phyloP scores from a whole-genome alignment of 1,140 invertebrate species.

The Dolichoris vasculosae region DNA sequence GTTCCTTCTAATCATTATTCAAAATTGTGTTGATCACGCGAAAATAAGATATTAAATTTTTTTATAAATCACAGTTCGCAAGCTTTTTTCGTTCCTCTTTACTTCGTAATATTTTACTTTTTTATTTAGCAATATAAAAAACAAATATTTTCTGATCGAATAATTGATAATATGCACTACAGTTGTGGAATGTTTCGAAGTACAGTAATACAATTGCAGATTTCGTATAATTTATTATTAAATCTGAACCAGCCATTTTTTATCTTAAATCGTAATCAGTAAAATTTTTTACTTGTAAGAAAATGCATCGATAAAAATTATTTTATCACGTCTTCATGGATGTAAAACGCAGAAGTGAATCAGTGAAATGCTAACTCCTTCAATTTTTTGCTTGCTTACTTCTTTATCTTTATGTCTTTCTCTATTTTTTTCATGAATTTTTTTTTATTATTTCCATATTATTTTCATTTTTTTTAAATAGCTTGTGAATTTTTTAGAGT shows the following conservation, averaged over 20 bases:
- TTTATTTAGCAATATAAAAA: background rate
- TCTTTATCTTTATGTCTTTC: background rate
- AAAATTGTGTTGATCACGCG: background rate
- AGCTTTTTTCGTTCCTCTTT: conserved; percentile 27
- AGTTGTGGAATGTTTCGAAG: conserved; percentile 40
- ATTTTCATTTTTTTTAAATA: background rate
- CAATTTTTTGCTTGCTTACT: background rate
- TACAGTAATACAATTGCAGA: conserved; percentile 35
- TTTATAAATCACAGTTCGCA: background rate
- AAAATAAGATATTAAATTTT: background rate
- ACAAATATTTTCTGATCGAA: conserved; percentile 11
- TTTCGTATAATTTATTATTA: conserved; percentile 4
- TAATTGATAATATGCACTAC: conserved; percentile 16
- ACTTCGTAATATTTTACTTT: background rate
- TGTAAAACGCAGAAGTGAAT: background rate
- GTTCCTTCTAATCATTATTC: background rate
- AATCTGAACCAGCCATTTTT: background rate
- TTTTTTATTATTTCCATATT: background rate
- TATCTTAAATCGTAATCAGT: background rate
- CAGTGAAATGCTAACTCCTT: conserved; percentile 20
- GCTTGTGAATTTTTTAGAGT: conserved; percentile 25
- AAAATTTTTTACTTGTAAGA: background rate
- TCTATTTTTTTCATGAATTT: background rate
- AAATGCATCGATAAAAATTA: conserved; percentile 25
- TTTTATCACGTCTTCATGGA: conserved; percentile 34